Conservation (phyloP, 2,888 invertebrate genomes). For the Tetropium fuscum region DNA sequence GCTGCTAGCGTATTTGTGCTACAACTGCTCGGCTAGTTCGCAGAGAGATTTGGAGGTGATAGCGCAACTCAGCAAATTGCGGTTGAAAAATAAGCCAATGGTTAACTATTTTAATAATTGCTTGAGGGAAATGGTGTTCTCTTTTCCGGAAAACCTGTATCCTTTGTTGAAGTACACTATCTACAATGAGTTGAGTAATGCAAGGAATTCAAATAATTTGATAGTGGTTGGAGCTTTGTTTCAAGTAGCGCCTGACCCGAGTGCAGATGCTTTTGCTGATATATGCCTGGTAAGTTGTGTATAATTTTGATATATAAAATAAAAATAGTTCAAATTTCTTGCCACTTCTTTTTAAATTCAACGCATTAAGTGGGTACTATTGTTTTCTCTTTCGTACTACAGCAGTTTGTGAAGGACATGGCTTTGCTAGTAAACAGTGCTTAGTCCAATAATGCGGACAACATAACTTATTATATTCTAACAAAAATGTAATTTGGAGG, state of each 20-base stretch:
- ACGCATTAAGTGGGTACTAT: no score
- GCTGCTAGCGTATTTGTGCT: constrained; percentile 88
- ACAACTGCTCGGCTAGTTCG: constrained; percentile 83
- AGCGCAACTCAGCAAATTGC: constrained; percentile 87
- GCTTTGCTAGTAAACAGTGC: no score
- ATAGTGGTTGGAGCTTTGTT: constrained; percentile 90
- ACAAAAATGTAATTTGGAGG: no score
- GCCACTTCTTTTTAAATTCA: background rate
- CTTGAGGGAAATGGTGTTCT: constrained; percentile 88
- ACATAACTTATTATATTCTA: no score
- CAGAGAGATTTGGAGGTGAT: constrained; percentile 77
- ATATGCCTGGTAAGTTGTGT: constrained; percentile 75
- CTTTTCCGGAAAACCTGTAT: constrained; percentile 86
- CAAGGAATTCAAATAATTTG: constrained; percentile 95
- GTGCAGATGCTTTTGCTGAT: constrained; percentile 86
- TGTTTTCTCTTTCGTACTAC: no score
- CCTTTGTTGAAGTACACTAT: constrained; percentile 91
- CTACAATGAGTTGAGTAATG: constrained; percentile 94
- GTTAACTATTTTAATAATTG: constrained; percentile 90
- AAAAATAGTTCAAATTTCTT: background rate
- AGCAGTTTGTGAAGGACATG: no score
- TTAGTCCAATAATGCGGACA: no score
- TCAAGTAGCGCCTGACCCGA: constrained; percentile 83
- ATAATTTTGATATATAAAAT: constrained; percentile 7
- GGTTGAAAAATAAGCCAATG: constrained; percentile 93